phyloP scores from a whole-genome alignment of 2,888 invertebrate genomes.

The Xanthorhoe spadicearia region DNA sequence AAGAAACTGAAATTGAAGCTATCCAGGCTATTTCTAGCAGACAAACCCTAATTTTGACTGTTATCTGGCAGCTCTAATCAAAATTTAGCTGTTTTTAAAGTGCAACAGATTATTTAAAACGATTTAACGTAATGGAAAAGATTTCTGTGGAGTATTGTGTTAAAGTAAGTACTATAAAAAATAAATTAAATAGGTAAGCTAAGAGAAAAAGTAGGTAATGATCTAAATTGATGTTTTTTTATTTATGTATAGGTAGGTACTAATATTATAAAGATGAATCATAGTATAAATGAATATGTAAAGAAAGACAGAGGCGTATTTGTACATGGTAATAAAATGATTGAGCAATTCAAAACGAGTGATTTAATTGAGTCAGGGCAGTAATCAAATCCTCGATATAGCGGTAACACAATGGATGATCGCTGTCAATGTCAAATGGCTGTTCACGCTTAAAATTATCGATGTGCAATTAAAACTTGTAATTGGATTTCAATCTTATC shows the following conservation, averaged over 20 bases:
- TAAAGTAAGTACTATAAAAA: too few relatives aligned
- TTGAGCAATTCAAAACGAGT: constrained; percentile 1
- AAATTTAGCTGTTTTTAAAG: neutral
- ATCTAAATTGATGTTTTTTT: too few relatives aligned
- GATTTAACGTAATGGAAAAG: neutral
- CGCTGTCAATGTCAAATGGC: neutral
- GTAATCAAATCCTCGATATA: neutral
- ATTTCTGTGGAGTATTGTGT: neutral
- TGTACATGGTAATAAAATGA: neutral
- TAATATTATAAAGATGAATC: too few relatives aligned
- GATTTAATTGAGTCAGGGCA: neutral
- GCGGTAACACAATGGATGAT: neutral
- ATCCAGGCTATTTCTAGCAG: constrained; percentile 5
- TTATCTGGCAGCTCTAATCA: constrained; percentile 11
- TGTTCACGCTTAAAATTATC: neutral
- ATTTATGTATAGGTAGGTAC: too few relatives aligned
- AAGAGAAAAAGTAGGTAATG: too few relatives aligned
- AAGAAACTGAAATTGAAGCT: constrained; percentile 14
- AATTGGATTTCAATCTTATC: constrained; percentile 3
- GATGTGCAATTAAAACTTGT: neutral
- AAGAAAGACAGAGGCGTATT: too few relatives aligned
- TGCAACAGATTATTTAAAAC: neutral
- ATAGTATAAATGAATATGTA: neutral
- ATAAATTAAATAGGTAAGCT: too few relatives aligned
- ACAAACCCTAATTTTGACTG: constrained; percentile 9